Base-by-base conservation (phyloP, 2,797 vertebrate genomes). In the Urophycis tenuis region DNA sequence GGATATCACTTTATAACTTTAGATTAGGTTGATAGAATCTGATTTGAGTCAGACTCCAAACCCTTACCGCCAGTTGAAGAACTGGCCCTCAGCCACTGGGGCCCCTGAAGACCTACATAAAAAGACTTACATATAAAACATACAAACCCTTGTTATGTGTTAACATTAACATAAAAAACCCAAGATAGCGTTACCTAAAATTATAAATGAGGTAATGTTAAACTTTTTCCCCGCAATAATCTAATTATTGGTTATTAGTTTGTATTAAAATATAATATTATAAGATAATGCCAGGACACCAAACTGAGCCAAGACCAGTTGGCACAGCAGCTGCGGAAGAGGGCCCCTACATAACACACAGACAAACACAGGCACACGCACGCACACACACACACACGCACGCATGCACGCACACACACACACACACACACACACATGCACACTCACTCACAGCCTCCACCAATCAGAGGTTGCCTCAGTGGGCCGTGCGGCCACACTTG, bases 261-360 rank as follows among this genome's bases (percentile, higher is more conserved):
- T 25, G 8, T 64, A 64, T 3, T 8, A 29, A 12, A 64, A 7
- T 25, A 67, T 29, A 29, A 67, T 29, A 67, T 12, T 11, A 67
- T 67, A 29, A 67, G 8, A 12, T 67, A 67, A 29, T 67, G 60
- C 60, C 60, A 67, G 25, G 25, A 29, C 60, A 2, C 60, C 29
- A 12, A 12, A 67, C 60, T 25, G n/a, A 25, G 85, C 90, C 91
- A 85, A 60, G 85, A 91, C 89, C 93, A 93, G 91, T 91, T 93
- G 93, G 89, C n/a, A 79, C 77, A 83, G 91, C 92, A 93, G 92
- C 92, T 93, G 92, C 89, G 85, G 86, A 87, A 82, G 88, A 78
- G 77, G 84, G 82, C 80, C 73, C 71, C 75, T 35, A 80, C n/a
- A 79, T 79, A 85, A 75, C 64, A 78, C 71, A 41, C 71, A 70